Evolutionary conservation across 1,140 invertebrate species (phyloP).

Genomic region (Lucilia sericata): DNA sequence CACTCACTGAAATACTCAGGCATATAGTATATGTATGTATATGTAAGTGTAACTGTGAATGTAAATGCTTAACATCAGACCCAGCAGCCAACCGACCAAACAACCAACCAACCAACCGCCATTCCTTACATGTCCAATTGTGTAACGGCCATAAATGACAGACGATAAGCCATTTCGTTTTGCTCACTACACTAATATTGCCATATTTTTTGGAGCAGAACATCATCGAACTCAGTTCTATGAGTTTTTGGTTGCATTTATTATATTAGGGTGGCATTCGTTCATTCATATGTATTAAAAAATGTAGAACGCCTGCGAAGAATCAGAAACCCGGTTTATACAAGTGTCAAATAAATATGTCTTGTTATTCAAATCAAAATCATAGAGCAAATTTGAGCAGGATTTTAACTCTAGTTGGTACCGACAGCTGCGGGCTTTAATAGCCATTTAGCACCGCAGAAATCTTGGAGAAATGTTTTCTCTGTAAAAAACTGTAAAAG

Average conservation of each 20-base stretch:
- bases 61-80: neutral
- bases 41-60: neutral
- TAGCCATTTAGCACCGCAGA: too few species aligned
- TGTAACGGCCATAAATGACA: slow-evolving; percentile 49
- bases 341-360: too few species aligned
- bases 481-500: too few species aligned
- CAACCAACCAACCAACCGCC: neutral
- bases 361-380: too few species aligned
- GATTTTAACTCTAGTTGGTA: too few species aligned
- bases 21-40: neutral
- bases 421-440: too few species aligned
- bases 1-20: slow-evolving; percentile 32
- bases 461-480: too few species aligned
- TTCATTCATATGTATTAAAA: neutral
- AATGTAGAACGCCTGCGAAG: too few species aligned
- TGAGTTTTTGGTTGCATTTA: neutral
- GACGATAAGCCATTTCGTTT: slow-evolving; percentile 46
- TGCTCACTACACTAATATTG: slow-evolving; percentile 31
- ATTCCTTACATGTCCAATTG: slow-evolving; percentile 3
- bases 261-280: neutral
- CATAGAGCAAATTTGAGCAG: too few species aligned
- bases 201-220: slow-evolving; percentile 25
- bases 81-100: neutral
- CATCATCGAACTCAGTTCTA: neutral
- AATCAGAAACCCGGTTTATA: too few species aligned